Base-by-base conservation (phyloP, 1,140 invertebrate genomes). In the Batillaria attramentaria region DNA sequence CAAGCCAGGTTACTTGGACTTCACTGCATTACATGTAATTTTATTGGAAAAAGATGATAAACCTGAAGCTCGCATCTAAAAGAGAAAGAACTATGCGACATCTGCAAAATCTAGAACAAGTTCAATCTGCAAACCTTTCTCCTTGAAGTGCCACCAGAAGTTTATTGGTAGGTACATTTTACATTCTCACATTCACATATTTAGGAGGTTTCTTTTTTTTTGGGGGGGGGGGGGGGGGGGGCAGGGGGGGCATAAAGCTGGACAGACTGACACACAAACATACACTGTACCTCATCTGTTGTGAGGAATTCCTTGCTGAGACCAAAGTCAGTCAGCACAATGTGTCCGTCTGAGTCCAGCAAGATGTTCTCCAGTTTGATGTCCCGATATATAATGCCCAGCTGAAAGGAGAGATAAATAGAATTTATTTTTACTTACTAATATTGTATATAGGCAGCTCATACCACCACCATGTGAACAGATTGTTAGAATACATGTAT, bases 251-350 rank as follows among this genome's bases (percentile, higher is more conserved):
- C n/a, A n/a, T n/a, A n/a, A n/a, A n/a, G n/a, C n/a, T n/a, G n/a
- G n/a, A 62, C 10, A n/a, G n/a, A 70, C 68, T 18, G 8, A 39
- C 68, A 70, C 39, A 70, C 1, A 10, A 5, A 70, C 24, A 16
- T n/a, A 39, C 31, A 37, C 57, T 72, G 79, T 83, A 85, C 85
- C 41, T 79, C 79, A 74, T 95, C 94, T 84, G 94, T 92, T 31
- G 94, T 93, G 70, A 95, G 93, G 88, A 98, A 97, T 88, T 98
- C 95, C 92, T 99, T 99, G 81, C 97, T 98, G 68, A 99, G 92
- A 33, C 98, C 98, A 93, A 99, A 99, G 91, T 99, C 98, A n/a
- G 98, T 99, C 18, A 99, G 92, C 28, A 97, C 97, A 89, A 99
- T 98, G 89, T 99, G 98, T 8, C 98, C 98, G 89, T 98, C 95